These are phyloP conservation scores for Poecilia picta DNA, from an alignment of 2,797 vertebrate genomes.

Conservation along the genomic window DNA sequence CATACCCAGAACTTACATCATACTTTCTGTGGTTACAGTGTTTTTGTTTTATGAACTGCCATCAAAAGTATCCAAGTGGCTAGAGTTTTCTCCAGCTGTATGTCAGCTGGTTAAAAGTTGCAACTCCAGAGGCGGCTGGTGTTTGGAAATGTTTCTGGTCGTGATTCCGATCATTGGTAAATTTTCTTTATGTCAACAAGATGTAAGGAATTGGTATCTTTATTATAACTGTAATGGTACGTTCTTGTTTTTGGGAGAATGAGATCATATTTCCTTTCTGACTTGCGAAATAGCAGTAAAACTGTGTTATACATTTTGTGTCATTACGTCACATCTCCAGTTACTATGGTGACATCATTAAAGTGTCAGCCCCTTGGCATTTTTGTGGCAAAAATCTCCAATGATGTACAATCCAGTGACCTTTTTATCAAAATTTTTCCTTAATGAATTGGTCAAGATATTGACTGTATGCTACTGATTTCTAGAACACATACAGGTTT, in stretches of 20 bases:
- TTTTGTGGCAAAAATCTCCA: neutral
- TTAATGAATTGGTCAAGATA: neutral
- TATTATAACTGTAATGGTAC: neutral
- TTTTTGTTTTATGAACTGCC: neutral
- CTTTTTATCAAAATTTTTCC: neutral
- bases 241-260: neutral
- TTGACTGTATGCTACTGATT: neutral
- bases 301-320: neutral
- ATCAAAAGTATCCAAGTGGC: neutral
- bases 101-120: neutral
- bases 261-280: too few relatives aligned
- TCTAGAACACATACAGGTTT: too few relatives aligned
- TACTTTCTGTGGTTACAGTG: neutral
- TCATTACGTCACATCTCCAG: conserved; percentile 29
- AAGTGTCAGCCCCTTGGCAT: conserved; percentile 12
- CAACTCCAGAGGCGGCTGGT: neutral
- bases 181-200: neutral
- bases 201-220: neutral
- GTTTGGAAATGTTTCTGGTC: neutral
- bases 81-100: neutral
- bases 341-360: conserved; percentile 43
- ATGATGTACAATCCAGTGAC: neutral
- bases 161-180: neutral
- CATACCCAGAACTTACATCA: neutral
- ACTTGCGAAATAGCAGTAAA: neutral